Base-by-base conservation (phyloP, 2,888 invertebrate species). In the Habrosyne pyritoides region DNA sequence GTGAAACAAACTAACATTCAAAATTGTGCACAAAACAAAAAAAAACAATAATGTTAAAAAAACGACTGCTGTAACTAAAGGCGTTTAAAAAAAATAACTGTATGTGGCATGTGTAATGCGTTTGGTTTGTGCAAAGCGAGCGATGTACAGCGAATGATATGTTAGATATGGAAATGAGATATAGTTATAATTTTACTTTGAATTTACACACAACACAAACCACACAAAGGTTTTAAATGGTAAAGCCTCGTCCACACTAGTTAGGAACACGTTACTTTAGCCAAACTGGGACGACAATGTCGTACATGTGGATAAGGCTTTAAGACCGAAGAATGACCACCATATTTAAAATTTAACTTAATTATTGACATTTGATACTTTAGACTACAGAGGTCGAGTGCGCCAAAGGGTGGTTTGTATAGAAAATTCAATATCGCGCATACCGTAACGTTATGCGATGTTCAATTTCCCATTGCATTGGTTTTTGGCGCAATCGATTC, bases 91-190 rank as follows among this genome's bases (percentile, higher is more conserved):
- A 79, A 69, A 72, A n/a, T n/a, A n/a, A 75, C 75, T 75, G 77
- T 70, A 77, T 75, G 89, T 87, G 90, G 89, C 89, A 77, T 83
- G 83, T 87, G 87, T 81, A 74, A 86, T 87, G 88, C 80, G 81
- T 79, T 75, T 67, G 70, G 71, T 69, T 56, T 71, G 77, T 83
- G 87, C 83, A 70, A 86, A 86, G 86, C 86, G 73, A 77, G 77
- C 71, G 71, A 74, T 79, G 75, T 75, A 83, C 72, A 78, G 83
- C 78, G 55, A 79, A 86, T 82, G 73, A 64, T 71, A 76, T 80
- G 86, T 86, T 85, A 84, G 72, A 69, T 62, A 42, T 42, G 42
- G 8, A 2, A 12, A 2, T 6, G 2, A 14, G 0, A 10, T 42
- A 42, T 18, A 2, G 18, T 42, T 18, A 8, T 55, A 54, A 55